Conservation (phyloP, 2,888 invertebrate species). For the Drosophila meridionalis region DNA sequence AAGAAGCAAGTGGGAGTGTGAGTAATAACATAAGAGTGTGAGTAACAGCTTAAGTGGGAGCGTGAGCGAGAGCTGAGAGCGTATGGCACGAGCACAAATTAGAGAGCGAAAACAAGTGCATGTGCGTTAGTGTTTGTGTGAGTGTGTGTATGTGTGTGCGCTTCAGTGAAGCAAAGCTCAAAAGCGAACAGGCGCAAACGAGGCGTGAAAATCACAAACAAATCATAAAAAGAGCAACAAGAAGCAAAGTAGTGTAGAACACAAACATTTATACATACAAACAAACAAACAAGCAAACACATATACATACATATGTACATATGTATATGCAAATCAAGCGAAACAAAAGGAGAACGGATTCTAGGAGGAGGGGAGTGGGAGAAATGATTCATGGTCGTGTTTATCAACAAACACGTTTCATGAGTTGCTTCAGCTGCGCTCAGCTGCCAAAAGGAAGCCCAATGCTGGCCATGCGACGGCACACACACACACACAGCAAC, state of each 20-base stretch:
- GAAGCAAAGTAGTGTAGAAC: conserved; percentile 36
- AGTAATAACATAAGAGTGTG: conserved; percentile 9
- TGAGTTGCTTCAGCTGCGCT: conserved; percentile 49
- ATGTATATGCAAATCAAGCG: conserved; percentile 70
- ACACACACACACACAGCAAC: conserved; percentile 34
- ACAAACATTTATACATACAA: conserved; percentile 17
- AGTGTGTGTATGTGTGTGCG: conserved; percentile 6
- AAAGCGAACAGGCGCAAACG: conserved; percentile 64
- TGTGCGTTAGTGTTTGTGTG: conserved; percentile 11
- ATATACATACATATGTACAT: neutral
- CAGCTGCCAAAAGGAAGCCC: conserved; percentile 64
- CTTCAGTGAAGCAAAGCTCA: conserved; percentile 46
- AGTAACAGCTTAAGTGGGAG: conserved; percentile 4
- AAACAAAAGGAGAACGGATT: conserved; percentile 45
- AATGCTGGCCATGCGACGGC: conserved; percentile 53
- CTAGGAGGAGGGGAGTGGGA: conserved; percentile 15
- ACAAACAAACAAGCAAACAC: neutral
- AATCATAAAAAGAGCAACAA: conserved; percentile 80
- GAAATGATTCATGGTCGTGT: conserved; percentile 80
- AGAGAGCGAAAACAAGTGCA: conserved; percentile 17
- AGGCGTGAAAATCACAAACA: conserved; percentile 80
- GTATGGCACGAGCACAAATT: conserved; percentile 3
- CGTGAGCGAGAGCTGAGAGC: conserved; percentile 12
- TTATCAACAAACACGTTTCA: conserved; percentile 79
- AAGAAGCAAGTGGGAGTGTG: neutral